These are phyloP conservation scores for Rotaria sp. DNA, from an alignment of 2,888 invertebrate species.

Conservation along the genomic window DNA sequence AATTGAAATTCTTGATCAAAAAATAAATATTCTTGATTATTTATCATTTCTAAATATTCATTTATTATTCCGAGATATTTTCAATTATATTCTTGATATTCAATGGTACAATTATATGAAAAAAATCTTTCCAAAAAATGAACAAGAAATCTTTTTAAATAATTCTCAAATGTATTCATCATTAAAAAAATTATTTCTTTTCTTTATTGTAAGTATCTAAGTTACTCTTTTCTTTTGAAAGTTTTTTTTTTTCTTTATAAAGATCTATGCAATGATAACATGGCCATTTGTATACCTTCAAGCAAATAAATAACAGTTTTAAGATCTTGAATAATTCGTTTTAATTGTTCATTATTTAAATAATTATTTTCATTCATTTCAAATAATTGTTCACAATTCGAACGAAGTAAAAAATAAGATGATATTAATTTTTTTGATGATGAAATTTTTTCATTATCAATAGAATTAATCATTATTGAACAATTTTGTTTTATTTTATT, in stretches of 20 bases:
- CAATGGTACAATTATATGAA: neutral
- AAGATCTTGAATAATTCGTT: neutral
- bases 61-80: neutral
- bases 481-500: neutral
- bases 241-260: too few relatives aligned
- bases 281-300: neutral
- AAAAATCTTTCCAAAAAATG: neutral
- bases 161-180: neutral
- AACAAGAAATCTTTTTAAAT: neutral
- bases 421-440: constrained; percentile 62
- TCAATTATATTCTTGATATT: neutral
- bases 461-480: neutral
- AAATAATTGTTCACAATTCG: neutral
- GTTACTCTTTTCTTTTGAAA: too few relatives aligned
- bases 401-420: neutral
- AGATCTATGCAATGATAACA: too few relatives aligned
- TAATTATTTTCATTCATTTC: neutral
- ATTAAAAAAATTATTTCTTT: neutral
- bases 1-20: neutral
- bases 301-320: neutral
- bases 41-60: neutral
- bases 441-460: neutral
- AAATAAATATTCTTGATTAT: neutral
- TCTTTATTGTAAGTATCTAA: neutral
- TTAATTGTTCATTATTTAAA: neutral